Percentiles rank a stretch among this genome's conserved stretches.
Evolutionary conservation across 2,797 vertebrate genomes (phyloP).

Genomic region (Lacerta agilis): DNA sequence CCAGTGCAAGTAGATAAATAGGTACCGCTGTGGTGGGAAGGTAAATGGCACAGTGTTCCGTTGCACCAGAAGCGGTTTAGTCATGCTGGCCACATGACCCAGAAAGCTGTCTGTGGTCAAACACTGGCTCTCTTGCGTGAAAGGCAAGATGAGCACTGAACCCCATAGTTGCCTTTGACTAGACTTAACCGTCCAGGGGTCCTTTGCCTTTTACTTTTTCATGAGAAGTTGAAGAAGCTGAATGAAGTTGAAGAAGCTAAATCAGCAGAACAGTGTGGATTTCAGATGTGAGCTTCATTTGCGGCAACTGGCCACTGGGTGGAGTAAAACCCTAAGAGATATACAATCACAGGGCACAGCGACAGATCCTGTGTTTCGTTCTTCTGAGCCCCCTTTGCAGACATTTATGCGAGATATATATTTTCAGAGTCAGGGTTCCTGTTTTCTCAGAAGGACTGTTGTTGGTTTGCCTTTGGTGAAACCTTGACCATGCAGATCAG

Average conservation of each 20-base stretch:
- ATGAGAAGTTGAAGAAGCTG: no score
- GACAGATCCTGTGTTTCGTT: not conserved
- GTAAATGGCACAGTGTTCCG: no score
- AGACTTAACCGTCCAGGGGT: no score
- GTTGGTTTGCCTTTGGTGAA: constrained; percentile 10
- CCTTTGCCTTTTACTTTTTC: no score
- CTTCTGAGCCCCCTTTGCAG: constrained; percentile 24
- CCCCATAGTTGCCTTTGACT: no score
- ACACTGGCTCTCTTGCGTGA: no score
- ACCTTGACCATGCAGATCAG: not conserved
- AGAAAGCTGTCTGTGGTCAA: no score
- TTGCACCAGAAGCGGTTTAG: no score
- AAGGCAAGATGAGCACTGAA: no score
- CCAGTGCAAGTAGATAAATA: no score
- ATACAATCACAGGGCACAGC: not conserved
- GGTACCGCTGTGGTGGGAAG: no score
- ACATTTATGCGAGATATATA: not conserved
- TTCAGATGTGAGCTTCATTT: constrained; percentile 64
- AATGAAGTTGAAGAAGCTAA: constrained; percentile 13
- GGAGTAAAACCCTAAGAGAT: constrained; percentile 82
- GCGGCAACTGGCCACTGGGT: constrained; percentile 78
- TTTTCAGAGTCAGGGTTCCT: constrained; percentile 16
- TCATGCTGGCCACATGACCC: no score
- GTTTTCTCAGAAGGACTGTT: not conserved
- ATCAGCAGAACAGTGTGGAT: constrained; percentile 14